Evolutionary conservation across 2,888 invertebrate genomes (phyloP), one percentile per base, ranked within the genome.

Genomic region (Cenopis cana): DNA sequence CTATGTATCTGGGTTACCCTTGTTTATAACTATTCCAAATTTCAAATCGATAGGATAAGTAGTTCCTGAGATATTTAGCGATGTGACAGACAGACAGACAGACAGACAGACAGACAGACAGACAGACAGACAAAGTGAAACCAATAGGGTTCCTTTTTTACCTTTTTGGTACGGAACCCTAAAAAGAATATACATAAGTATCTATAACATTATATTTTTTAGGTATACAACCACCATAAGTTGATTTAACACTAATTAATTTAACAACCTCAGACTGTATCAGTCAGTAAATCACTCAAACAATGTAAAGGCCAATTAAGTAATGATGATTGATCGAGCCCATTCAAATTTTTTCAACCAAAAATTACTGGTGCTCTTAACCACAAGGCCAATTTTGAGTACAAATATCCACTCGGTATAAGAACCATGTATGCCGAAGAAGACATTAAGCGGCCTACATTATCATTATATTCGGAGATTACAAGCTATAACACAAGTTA

Each of bases 381-480:
- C 71, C 67, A 18, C 71, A 75, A 72, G 55, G 68, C 71, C 75
- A 76, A 76, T 74, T 76, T 67, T 60, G 55, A 61, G 60, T 60
- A 67, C 67, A 71, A 71, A 71, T 54, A 64, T 54, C 29, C 56
- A 50, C 8, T 46, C 46, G 5, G n/a, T 8, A 61, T 65, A 61
- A 61, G 52, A 66, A 57, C 68, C 20, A 70, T 72, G 70, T 74
- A 74, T 68, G 62, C 56, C 72, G 57, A 76, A 75, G 74, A 76
- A 76, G 76, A 76, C 76, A 75, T 76, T 74, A 76, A 68, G 67
- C 24, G 33, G 56, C 56, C 69, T 55, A 72, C 75, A 76, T 75
- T 72, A 76, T 76, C 73, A 73, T 76, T 75, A 75, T 68, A 70
- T 64, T 68, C 55, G 64, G 73, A 72, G 62, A 71, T 74, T 74